phyloP scores from a whole-genome alignment of 2,888 invertebrate genomes.

The Lithophane socia region DNA sequence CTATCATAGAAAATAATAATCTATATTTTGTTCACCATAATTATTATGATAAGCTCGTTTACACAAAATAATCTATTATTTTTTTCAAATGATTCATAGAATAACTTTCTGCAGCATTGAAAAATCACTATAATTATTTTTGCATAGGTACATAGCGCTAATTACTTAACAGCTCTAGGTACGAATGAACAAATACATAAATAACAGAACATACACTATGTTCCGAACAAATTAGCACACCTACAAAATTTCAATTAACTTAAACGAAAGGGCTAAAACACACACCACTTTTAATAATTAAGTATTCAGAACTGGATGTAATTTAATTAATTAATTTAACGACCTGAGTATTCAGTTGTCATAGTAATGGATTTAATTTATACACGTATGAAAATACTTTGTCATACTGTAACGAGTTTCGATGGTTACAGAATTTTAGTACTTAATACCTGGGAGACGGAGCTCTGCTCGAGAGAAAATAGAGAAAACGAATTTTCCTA shows the following conservation, averaged over 20 bases:
- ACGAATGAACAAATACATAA: not conserved
- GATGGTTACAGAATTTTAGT: not conserved
- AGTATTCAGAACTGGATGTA: conserved; percentile 43
- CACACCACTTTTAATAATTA: conserved; percentile 56
- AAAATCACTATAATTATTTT: not conserved
- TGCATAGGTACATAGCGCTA: not conserved
- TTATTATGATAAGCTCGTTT: not conserved
- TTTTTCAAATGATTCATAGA: not conserved
- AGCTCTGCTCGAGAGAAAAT: too few relatives aligned
- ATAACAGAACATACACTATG: not conserved
- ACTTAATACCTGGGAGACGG: too few relatives aligned
- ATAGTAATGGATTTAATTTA: conserved; percentile 40
- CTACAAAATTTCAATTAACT: conserved; percentile 50
- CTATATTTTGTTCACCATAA: too few relatives aligned
- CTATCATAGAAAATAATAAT: too few relatives aligned
- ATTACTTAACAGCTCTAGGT: not conserved
- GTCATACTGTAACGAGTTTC: not conserved
- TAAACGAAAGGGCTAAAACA: conserved; percentile 42
- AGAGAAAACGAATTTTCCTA: too few relatives aligned
- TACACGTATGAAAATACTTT: conserved; percentile 6
- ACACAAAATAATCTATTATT: not conserved
- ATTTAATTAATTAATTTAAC: conserved; percentile 47
- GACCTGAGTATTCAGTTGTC: conserved; percentile 34
- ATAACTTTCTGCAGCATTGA: not conserved
- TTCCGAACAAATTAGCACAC: conserved; percentile 28